Conservation (phyloP, 2,113 vertebrate genomes). For the Dipodomys spectabilis region DNA sequence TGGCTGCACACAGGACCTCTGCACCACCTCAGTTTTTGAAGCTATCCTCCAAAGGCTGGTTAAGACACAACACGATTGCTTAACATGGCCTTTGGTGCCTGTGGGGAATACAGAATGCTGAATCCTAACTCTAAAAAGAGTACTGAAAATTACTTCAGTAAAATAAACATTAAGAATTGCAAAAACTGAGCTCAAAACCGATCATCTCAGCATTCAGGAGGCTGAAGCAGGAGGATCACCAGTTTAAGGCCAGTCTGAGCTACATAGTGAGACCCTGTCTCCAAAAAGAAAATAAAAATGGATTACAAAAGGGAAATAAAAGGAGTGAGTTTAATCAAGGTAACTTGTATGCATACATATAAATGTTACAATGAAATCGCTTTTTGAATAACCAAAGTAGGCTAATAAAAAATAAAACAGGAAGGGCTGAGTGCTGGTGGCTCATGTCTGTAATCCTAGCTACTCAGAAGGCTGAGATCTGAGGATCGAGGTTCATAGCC, state of each 20-base stretch:
- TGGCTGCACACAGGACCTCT: fast-evolving
- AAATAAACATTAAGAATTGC: slow-evolving; percentile 31
- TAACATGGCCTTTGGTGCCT: not conserved
- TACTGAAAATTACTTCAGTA: slow-evolving; percentile 23
- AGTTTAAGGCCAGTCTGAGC: not conserved
- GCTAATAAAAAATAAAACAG: no score
- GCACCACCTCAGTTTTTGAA: not conserved
- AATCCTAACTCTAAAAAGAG: slow-evolving; percentile 18
- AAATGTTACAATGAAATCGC: no score
- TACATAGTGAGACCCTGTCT: no score
- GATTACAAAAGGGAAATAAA: not conserved
- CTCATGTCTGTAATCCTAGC: no score
- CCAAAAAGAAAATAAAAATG: no score
- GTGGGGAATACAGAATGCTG: not conserved
- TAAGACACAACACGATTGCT: not conserved
- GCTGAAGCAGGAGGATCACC: not conserved
- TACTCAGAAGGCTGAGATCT: no score
- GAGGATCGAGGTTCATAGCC: no score
- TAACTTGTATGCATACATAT: no score
- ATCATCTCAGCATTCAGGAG: not conserved
- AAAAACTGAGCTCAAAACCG: not conserved
- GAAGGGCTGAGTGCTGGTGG: no score
- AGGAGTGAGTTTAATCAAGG: no score
- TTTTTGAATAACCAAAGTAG: not conserved
- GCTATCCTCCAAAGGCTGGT: not conserved